Evolutionary conservation across 30 jellyfish, hydroid and myxozoan genomes (phyloP), one percentile per base, ranked within the genome.

Genomic region (Aurelia coerulea): DNA sequence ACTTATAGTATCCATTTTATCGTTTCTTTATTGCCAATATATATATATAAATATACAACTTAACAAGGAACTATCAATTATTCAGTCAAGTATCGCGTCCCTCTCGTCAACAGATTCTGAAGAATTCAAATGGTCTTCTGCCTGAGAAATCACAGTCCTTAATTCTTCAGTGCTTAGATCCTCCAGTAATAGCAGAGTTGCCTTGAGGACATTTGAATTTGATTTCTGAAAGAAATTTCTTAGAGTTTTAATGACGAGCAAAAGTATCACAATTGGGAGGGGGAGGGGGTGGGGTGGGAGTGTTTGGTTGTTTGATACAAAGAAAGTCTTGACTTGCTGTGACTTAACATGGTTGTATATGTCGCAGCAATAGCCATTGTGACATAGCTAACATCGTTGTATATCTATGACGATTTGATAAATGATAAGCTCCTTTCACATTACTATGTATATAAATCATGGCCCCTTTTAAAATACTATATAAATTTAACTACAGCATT

Each of bases 111-210:
- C 37, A 2, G 51, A 23, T 10, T 62, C 89, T 5, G 65, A 12
- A 12, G 81, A 58, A 8, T 65, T 34, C 52, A 79, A 1, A 16
- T 41, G 80, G 5, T 71, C 80, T 50, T 79, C 89, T 13, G 89
- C 89, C 17, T 60, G 71, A 37, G 49, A 65, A 15, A 79, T 64
- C 29, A 64, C 89, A 0, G 60, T 19, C 9, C 63, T 53, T 70
- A 79, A 53, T 42, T 79, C 89, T 39, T 17, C 80, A 14, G 89
- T 63, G 19, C 39, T 35, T 4, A 79, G 89, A 10, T 79, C 89
- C 5, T 79, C 62, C 68, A 79, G 81, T 33, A 79, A 71, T n/a
- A 79, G 70, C 54, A 62, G 42, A 10, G 79, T 51, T 14, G 89
- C 89, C 29, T 79, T 41, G 10, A 70, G 51, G n/a, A 71, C 81